phyloP scores from a whole-genome alignment of 2,113 vertebrate species.

The Cacatua alba region DNA sequence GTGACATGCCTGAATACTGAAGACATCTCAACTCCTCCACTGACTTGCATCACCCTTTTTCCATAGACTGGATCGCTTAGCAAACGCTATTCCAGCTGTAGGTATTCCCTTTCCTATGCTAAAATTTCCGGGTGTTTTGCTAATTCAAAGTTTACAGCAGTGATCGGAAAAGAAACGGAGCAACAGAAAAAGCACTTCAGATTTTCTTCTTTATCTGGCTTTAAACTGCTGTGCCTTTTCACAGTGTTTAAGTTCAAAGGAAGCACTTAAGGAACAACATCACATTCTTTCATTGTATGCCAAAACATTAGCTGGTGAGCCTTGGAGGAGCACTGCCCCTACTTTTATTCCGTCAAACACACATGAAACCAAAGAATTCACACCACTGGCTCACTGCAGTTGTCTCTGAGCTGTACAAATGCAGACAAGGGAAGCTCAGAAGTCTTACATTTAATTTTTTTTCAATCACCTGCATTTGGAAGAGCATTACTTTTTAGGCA shows the following conservation, averaged over 20 bases:
- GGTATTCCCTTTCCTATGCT: neutral
- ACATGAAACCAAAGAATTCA: neutral
- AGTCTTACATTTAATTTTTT: neutral
- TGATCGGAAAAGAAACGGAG: neutral
- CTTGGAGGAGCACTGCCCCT: neutral
- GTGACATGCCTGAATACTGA: constrained; percentile 26
- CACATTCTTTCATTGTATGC: constrained; percentile 40
- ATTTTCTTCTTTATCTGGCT: neutral
- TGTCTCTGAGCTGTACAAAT: neutral
- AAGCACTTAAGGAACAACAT: constrained; percentile 40
- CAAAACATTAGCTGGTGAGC: constrained; percentile 43
- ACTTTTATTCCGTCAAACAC: neutral
- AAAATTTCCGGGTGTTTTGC: neutral
- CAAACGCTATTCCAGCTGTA: constrained; percentile 30
- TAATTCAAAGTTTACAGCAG: neutral
- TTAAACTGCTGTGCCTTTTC: constrained; percentile 54
- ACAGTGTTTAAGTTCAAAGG: constrained; percentile 52
- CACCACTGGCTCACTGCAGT: neutral
- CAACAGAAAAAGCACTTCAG: neutral
- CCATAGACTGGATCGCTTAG: neutral
- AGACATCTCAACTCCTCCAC: constrained; percentile 20
- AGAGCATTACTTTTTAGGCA: fast-evolving
- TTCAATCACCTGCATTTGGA: neutral
- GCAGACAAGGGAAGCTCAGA: fast-evolving
- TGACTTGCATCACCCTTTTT: constrained; percentile 19